These are phyloP conservation scores for Lethrus apterus DNA, from an alignment of 1,140 invertebrate genomes.

Conservation along the genomic window DNA sequence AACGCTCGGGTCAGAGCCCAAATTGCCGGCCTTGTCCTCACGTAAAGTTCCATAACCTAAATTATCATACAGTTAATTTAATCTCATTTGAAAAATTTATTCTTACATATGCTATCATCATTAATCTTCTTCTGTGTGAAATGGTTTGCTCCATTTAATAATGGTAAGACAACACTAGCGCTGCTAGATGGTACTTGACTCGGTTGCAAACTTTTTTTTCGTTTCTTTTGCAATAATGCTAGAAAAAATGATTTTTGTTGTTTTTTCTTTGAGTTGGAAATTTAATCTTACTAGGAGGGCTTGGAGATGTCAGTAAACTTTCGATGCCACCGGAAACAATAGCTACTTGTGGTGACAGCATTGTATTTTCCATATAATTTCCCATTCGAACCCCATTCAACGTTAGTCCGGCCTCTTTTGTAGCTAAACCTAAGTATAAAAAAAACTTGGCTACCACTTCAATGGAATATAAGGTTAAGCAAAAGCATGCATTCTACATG, in stretches of 20 bases:
- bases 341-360: constrained; percentile 32
- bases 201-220: constrained; percentile 50
- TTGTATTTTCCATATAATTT: constrained; percentile 18
- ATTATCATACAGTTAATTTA: neutral
- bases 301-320: constrained; percentile 47
- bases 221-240: constrained; percentile 22
- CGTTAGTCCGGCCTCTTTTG: neutral
- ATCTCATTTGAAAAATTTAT: neutral
- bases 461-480: neutral
- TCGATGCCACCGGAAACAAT: constrained; percentile 39
- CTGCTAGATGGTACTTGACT: constrained; percentile 60
- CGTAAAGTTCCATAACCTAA: constrained; percentile 65
- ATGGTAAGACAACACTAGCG: constrained; percentile 69
- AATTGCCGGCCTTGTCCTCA: constrained; percentile 54
- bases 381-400: constrained; percentile 18
- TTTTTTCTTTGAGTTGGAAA: no score
- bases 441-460: neutral
- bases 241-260: neutral
- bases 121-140: constrained; percentile 37
- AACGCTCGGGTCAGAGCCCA: constrained; percentile 52
- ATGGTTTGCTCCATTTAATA: constrained; percentile 49
- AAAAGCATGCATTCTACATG: no score
- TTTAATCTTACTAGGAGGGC: constrained; percentile 50
- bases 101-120: constrained; percentile 33
- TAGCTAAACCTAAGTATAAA: constrained; percentile 5